Percentiles rank a stretch among this genome's conserved stretches.
phyloP scores from a whole-genome alignment of 2,888 invertebrate genomes.

The Tipula lateralis region DNA sequence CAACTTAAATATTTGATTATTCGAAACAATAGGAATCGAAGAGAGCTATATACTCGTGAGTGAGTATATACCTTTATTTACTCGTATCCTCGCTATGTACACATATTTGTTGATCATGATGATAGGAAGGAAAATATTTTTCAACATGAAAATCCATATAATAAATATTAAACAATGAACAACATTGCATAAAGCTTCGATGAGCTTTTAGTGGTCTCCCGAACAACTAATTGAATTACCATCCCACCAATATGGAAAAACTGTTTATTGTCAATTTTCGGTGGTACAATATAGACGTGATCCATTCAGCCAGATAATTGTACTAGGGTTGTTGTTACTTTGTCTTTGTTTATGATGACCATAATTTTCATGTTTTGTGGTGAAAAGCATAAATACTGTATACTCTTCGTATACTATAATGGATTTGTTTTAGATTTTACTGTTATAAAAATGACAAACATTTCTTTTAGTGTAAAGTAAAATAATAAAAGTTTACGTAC shows the following conservation, averaged over 20 bases:
- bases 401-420: neutral
- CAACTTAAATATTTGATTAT: neutral
- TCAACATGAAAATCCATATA: neutral
- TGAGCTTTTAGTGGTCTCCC: neutral
- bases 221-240: neutral
- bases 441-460: neutral
- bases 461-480: neutral
- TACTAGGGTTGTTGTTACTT: no score
- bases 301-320: neutral
- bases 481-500: neutral
- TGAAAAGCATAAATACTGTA: neutral
- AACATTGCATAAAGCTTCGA: neutral
- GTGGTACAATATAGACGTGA: neutral
- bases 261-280: neutral
- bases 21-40: neutral
- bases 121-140: neutral
- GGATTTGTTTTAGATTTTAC: neutral
- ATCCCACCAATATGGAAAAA: neutral
- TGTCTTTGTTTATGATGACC: neutral
- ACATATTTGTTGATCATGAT: neutral
- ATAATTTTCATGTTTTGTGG: neutral
- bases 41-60: neutral
- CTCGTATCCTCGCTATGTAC: neutral
- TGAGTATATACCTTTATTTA: no score
- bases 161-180: neutral